These are phyloP conservation scores for Cyanistes caeruleus DNA, from an alignment of 2,113 vertebrate genomes.

Conservation along the genomic window DNA sequence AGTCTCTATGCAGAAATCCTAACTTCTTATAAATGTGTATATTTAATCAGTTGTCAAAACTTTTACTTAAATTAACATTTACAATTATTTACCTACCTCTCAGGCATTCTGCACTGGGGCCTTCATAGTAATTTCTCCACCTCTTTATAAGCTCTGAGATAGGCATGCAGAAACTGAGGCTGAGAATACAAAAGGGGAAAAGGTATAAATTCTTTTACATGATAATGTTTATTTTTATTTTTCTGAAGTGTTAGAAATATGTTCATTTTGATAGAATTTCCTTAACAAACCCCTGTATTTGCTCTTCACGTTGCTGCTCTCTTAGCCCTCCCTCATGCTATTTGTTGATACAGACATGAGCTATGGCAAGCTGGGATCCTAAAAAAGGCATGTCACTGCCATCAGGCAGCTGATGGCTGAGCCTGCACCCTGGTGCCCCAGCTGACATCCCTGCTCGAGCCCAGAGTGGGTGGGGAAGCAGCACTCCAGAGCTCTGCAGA, in stretches of 20 bases:
- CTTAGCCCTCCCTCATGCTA: background rate
- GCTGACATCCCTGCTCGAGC: no score
- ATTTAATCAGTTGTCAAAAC: background rate
- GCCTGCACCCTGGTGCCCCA: background rate
- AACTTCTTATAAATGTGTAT: background rate
- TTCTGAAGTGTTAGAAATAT: background rate
- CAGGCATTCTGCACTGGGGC: background rate
- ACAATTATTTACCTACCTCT: background rate
- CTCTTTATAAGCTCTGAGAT: background rate
- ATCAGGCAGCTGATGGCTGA: accelerated
- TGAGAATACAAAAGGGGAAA: background rate
- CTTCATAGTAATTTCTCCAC: background rate
- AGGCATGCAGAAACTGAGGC: background rate
- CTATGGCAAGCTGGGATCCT: background rate
- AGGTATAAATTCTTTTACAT: background rate
- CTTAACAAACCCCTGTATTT: background rate
- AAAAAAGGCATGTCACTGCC: background rate
- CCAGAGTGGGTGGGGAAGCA: background rate
- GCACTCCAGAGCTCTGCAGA: background rate
- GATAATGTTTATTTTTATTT: background rate
- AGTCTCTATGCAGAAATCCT: background rate
- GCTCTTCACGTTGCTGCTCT: background rate
- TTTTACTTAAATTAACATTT: background rate
- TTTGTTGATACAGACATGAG: accelerated
- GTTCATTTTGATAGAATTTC: background rate